Percentiles rank a stretch among this genome's conserved stretches.
Evolutionary conservation across 2,797 vertebrate genomes (phyloP).

Genomic region (Sebastolobus alascanus): DNA sequence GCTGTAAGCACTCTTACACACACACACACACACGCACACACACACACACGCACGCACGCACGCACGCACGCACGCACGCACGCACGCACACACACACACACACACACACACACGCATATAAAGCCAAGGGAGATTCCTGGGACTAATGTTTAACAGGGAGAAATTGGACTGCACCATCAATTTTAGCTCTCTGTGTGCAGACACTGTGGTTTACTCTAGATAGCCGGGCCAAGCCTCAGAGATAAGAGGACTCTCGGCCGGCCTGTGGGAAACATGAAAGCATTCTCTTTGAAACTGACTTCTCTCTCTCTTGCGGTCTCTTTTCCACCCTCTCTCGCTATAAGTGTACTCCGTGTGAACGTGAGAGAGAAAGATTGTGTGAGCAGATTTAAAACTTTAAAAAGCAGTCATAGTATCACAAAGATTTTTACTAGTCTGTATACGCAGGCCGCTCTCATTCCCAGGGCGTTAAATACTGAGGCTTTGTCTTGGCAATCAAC

Average conservation of each 20-base stretch:
- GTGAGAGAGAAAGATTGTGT: neutral
- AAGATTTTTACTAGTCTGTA: slow-evolving; percentile 6
- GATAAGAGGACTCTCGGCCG: slow-evolving; percentile 79
- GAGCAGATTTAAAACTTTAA: slow-evolving; percentile 1
- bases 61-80: slow-evolving; percentile 13
- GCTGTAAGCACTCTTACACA: slow-evolving; percentile 36
- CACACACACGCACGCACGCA: slow-evolving; percentile 6
- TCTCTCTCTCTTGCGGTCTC: slow-evolving; percentile 23
- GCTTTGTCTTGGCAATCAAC: too few relatives aligned
- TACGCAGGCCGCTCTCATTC: neutral
- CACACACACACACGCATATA: slow-evolving; percentile 24
- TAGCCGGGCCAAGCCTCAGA: slow-evolving; percentile 69
- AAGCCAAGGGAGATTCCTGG: slow-evolving; percentile 73
- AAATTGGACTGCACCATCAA: slow-evolving; percentile 68
- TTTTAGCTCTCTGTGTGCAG: slow-evolving; percentile 68
- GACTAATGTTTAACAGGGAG: slow-evolving; percentile 80
- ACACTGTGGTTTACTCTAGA: slow-evolving; percentile 77
- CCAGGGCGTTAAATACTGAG: too few relatives aligned
- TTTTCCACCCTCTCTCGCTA: slow-evolving; percentile 6
- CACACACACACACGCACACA: slow-evolving; percentile 21
- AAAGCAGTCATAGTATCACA: neutral
- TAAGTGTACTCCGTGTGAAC: slow-evolving; percentile 3
- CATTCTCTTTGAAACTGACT: slow-evolving; percentile 59
- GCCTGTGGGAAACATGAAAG: slow-evolving; percentile 76
- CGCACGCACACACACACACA: slow-evolving; percentile 17